These are phyloP conservation scores for Caenorhabditis japonica DNA, from an alignment of 2,888 invertebrate species.

Conservation along the genomic window DNA sequence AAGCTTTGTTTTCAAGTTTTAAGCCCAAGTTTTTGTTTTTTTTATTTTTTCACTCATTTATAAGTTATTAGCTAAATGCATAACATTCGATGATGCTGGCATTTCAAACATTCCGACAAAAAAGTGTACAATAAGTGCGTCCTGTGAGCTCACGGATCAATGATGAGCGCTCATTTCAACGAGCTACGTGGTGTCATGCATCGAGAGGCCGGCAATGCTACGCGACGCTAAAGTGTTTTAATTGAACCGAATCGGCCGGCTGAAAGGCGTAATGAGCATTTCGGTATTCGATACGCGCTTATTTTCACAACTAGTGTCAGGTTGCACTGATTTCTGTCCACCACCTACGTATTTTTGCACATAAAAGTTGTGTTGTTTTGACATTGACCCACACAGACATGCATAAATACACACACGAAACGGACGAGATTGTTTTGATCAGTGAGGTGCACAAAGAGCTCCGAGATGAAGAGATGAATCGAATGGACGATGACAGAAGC, in stretches of 20 bases:
- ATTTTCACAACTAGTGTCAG: conserved; percentile 29
- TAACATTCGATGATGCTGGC: no score
- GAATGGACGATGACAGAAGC: conserved; percentile 26
- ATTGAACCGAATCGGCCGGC: neutral
- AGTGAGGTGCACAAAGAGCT: no score
- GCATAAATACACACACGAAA: no score
- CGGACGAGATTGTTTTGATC: neutral
- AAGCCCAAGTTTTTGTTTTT: no score
- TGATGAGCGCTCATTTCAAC: conserved; percentile 28
- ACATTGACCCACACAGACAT: no score
- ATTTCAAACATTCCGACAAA: no score
- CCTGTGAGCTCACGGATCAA: conserved; percentile 18
- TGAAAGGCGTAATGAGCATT: conserved; percentile 1
- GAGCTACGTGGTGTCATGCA: no score
- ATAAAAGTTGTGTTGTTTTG: conserved; percentile 15
- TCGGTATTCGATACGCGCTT: conserved; percentile 3
- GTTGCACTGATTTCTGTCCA: conserved; percentile 34
- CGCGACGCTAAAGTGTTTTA: neutral
- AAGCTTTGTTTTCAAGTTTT: no score
- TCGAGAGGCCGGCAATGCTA: no score
- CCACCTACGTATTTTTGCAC: conserved; percentile 27
- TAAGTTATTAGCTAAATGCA: no score
- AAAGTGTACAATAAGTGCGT: no score
- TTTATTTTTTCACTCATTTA: no score
- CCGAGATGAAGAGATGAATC: conserved; percentile 18